These are phyloP conservation scores for Monochamus alternatus DNA, from an alignment of 2,888 invertebrate genomes.

Conservation along the genomic window DNA sequence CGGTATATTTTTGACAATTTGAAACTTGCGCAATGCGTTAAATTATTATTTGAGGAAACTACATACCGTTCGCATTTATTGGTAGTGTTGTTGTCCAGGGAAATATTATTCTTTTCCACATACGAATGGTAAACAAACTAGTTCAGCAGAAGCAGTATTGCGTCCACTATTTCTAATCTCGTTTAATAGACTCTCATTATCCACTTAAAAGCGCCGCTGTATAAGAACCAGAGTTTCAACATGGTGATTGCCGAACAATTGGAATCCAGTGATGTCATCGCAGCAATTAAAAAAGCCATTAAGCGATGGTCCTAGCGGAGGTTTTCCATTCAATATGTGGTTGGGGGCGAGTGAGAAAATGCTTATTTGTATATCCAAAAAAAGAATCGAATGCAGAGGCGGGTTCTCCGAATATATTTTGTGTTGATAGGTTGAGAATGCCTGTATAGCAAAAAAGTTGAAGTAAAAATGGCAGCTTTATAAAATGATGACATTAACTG, in stretches of 20 bases:
- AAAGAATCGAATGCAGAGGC: neutral
- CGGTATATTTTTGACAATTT: too few species aligned
- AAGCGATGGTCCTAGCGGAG: neutral
- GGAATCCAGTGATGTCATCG: neutral
- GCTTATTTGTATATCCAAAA: neutral
- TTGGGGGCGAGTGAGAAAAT: neutral
- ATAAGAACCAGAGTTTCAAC: neutral
- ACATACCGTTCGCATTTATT: too few species aligned
- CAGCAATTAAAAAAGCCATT: slow-evolving; percentile 9
- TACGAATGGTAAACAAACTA: too few species aligned
- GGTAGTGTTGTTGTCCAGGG: too few species aligned
- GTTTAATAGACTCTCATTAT: slow-evolving; percentile 10
- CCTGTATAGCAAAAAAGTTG: too few species aligned
- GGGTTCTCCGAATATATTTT: neutral
- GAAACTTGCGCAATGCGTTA: too few species aligned
- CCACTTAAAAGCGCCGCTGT: neutral
- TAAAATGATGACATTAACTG: too few species aligned
- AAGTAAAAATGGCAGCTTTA: too few species aligned
- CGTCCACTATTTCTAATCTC: neutral
- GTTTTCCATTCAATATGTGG: slow-evolving; percentile 11
- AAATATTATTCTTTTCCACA: too few species aligned
- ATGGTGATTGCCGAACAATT: slow-evolving; percentile 1
- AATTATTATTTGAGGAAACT: too few species aligned
- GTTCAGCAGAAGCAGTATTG: neutral
- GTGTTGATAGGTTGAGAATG: too few species aligned